phyloP scores from a whole-genome alignment of 2,888 invertebrate species.

The Lamellibrachia columna region DNA sequence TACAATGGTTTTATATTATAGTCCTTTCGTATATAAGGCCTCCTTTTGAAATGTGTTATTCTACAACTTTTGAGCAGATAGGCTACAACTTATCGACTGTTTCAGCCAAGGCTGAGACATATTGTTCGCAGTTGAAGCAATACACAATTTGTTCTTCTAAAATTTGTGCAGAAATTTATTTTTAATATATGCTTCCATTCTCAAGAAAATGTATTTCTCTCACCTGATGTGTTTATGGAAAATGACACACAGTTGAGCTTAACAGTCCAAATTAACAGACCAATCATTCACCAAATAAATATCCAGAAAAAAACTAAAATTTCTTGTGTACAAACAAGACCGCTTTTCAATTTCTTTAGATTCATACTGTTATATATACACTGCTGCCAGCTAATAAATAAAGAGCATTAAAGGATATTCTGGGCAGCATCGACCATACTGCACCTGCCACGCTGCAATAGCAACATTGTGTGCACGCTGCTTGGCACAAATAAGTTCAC shows the following conservation, averaged over 20 bases:
- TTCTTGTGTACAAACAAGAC: background rate
- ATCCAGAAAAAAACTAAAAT: background rate
- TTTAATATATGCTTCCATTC: background rate
- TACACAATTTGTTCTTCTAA: too few relatives aligned
- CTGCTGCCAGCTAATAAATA: background rate
- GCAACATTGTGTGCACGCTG: background rate
- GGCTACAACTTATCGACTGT: background rate
- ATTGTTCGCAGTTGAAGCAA: too few relatives aligned
- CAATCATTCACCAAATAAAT: background rate
- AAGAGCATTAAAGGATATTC: background rate
- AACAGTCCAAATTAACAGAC: background rate
- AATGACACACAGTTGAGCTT: background rate
- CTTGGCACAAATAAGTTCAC: background rate
- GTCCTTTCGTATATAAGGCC: too few relatives aligned
- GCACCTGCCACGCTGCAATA: too few relatives aligned
- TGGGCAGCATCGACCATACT: background rate
- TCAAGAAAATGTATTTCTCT: background rate
- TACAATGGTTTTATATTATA: too few relatives aligned
- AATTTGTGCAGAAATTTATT: too few relatives aligned
- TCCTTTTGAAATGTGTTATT: too few relatives aligned
- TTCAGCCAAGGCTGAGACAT: too few relatives aligned
- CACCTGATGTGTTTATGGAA: background rate
- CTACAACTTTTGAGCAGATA: background rate
- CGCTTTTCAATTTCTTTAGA: background rate
- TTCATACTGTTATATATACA: background rate